phyloP scores from a whole-genome alignment of 2,113 vertebrate genomes.

The Eleginops maclovinus region DNA sequence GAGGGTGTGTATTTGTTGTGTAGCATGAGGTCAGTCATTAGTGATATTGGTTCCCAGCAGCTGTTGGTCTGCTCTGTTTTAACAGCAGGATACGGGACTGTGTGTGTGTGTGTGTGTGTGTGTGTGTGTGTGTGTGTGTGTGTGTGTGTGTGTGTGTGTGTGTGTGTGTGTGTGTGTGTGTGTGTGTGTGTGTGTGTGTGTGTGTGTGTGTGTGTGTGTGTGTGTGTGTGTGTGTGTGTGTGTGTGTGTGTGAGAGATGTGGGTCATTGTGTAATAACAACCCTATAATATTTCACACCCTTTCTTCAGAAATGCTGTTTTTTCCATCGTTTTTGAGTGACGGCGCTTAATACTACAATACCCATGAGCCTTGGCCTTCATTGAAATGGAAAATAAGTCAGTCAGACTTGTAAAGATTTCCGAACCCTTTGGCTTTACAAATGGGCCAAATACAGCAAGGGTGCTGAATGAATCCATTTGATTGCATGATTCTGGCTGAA shows the following conservation, averaged over 20 bases:
- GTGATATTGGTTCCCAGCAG: slow-evolving; percentile 77
- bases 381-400: too few relatives aligned
- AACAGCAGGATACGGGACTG: slow-evolving; percentile 60
- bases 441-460: too few relatives aligned
- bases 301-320: background rate
- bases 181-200: background rate
- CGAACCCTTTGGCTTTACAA: too few relatives aligned
- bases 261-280: too few relatives aligned
- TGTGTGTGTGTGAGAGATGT: too few relatives aligned
- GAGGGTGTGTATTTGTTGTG: slow-evolving; percentile 43
- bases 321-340: background rate
- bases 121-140: slow-evolving; percentile 33
- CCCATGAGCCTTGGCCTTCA: too few relatives aligned
- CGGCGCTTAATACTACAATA: too few relatives aligned
- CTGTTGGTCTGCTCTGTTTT: slow-evolving; percentile 59
- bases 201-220: too few relatives aligned
- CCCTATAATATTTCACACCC: background rate
- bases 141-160: slow-evolving; percentile 8
- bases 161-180: background rate
- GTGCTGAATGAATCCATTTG: too few relatives aligned
- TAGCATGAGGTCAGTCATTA: slow-evolving; percentile 71
- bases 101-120: slow-evolving; percentile 5
- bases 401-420: too few relatives aligned
- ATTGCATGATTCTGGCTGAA: too few relatives aligned
- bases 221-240: too few relatives aligned